Evolutionary conservation across 2,888 invertebrate genomes (phyloP).

Genomic region (Meiosimyza decipiens): DNA sequence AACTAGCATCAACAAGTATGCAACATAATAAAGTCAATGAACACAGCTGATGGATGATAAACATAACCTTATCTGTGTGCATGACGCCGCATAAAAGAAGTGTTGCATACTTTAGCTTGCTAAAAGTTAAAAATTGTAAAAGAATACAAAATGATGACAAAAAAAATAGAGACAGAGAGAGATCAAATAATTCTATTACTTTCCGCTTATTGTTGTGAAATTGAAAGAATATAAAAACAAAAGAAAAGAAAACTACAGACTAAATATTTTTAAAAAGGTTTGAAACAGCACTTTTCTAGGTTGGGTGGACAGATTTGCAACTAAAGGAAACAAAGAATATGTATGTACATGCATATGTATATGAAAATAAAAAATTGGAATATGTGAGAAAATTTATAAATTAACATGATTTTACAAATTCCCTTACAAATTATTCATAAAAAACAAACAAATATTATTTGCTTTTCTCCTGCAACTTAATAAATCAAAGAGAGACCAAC

Average conservation of each 20-base stretch:
- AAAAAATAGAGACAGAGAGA: constrained; percentile 32
- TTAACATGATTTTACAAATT: not conserved
- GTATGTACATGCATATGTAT: too few relatives aligned
- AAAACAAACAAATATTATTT: too few relatives aligned
- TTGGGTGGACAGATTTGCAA: too few relatives aligned
- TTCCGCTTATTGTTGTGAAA: constrained; percentile 50
- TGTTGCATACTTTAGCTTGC: constrained; percentile 46
- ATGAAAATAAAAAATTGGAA: not conserved
- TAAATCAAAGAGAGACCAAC: too few relatives aligned
- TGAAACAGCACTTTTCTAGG: not conserved
- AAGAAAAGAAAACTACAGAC: too few relatives aligned
- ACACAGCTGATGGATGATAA: not conserved
- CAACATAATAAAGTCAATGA: not conserved
- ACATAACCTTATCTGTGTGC: not conserved
- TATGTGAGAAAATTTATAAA: not conserved
- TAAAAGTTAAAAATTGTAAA: not conserved
- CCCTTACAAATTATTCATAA: too few relatives aligned
- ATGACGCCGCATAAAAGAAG: constrained; percentile 16
- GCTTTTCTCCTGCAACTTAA: too few relatives aligned
- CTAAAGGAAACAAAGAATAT: not conserved
- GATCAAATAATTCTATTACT: constrained; percentile 32
- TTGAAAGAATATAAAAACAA: constrained; percentile 37
- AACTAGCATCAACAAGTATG: not conserved
- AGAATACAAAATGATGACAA: not conserved
- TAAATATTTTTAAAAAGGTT: not conserved